Conservation (phyloP, 2,113 vertebrate species). For the Cynopterus brachyotis region DNA sequence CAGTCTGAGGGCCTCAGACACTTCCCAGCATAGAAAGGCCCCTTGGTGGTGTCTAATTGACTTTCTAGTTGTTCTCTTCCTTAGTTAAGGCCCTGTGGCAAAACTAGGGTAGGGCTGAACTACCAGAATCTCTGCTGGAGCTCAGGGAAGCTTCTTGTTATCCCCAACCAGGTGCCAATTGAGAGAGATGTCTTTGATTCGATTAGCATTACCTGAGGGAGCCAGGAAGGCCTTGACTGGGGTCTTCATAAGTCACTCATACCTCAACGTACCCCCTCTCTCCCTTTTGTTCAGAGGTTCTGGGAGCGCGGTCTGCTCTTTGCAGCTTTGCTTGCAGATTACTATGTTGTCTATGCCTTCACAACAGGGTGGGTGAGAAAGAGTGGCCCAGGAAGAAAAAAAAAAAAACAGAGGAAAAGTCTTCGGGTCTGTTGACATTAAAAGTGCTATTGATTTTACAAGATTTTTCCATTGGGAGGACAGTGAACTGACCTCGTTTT, state of each 20-base stretch:
- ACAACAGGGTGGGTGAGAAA: constrained; percentile 50
- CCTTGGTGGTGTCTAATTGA: constrained; percentile 60
- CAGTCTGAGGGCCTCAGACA: constrained; percentile 56
- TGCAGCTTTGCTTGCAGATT: constrained; percentile 35
- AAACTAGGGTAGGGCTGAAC: background rate
- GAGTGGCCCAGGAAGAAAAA: constrained; percentile 41
- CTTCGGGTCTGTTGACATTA: constrained; percentile 62
- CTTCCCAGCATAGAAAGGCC: constrained; percentile 55
- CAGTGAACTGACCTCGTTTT: constrained; percentile 68
- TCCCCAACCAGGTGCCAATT: background rate
- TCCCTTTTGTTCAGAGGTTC: background rate
- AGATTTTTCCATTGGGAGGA: constrained; percentile 72
- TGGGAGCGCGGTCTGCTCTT: background rate
- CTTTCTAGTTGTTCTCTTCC: constrained; percentile 55
- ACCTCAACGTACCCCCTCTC: background rate
- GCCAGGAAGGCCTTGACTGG: background rate
- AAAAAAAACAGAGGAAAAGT: constrained; percentile 73
- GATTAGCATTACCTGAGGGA: background rate
- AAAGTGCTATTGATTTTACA: constrained; percentile 73
- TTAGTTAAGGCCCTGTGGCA: constrained; percentile 21
- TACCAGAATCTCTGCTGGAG: constrained; percentile 35
- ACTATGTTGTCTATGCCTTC: constrained; percentile 42
- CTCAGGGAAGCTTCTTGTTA: background rate
- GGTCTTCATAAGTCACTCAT: background rate
- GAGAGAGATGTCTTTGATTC: background rate